Evolutionary conservation across 2,113 vertebrate genomes (phyloP), one percentile per base, ranked within the genome.

Genomic region (Trinectes maculatus): DNA sequence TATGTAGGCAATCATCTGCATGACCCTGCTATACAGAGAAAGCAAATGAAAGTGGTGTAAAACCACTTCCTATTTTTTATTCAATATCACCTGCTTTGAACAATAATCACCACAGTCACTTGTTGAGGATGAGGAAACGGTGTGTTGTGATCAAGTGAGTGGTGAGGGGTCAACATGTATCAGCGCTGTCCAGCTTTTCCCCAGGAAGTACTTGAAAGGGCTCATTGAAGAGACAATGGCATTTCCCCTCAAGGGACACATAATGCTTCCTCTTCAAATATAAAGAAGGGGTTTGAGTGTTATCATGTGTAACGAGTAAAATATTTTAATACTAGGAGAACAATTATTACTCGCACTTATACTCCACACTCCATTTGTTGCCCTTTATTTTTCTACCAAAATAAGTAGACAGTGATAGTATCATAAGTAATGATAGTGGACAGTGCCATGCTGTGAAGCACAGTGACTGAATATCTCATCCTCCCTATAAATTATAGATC

Each of bases 121-220:
- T 40, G 34, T 42, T 56, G 60, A 62, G 31, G 42, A 19, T 4
- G 52, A 71, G 84, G 85, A 88, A 92, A 82, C 60, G 2, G 21
- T 37, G n/a, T 2, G 39, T 36, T 54, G 16, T 70, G 86, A 83
- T 78, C 39, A 24, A 83, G 68, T 55, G 79, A 77, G 78, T n/a
- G 36, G 55, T 60, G 43, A 70, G 39, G 79, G 84, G 71, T 78
- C 82, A 83, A 65, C 46, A 68, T 86, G 70, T 85, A 88, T 90
- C 86, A 69, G 67, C 73, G 39, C 18, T 51, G 62, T 60, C 65
- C 86, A 90, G 86, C 53, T 69, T 83, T 92, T 93, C 89, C 88
- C 79, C 85, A 89, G 92, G 92, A 93, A 93, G 87, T 91, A 92
- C 77, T 91, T 89, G 77, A 88, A 89, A 90, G 81, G 36, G 55